Percentiles rank a stretch among this genome's conserved stretches.
These are phyloP conservation scores for Temnothorax longispinosus DNA, from an alignment of 1,140 invertebrate species.

Conservation along the genomic window DNA sequence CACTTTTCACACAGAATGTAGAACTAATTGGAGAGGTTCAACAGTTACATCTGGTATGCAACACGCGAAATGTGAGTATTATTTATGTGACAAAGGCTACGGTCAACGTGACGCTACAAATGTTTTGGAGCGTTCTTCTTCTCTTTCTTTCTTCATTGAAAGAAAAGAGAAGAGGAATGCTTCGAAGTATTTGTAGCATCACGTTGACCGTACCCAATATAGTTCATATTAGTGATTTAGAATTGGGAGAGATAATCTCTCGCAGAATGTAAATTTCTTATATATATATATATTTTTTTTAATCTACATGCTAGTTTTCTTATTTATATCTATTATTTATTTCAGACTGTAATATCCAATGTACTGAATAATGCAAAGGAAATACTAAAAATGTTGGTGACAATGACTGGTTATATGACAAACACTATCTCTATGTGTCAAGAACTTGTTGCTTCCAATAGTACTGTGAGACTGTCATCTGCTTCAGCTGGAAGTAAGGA, in stretches of 20 bases:
- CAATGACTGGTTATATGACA: conserved; percentile 72
- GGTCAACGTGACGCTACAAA: too few species aligned
- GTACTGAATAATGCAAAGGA: conserved; percentile 77
- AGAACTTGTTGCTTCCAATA: conserved; percentile 63
- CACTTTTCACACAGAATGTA: conserved; percentile 77
- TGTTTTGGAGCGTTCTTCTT: too few species aligned
- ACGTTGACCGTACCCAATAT: background rate
- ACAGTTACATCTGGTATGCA: conserved; percentile 72
- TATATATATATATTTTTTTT: background rate
- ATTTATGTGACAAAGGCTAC: background rate
- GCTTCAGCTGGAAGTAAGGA: conserved; percentile 66
- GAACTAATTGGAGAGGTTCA: conserved; percentile 74
- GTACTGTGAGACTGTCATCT: conserved; percentile 46
- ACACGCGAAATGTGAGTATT: conserved; percentile 75
- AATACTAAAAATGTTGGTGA: conserved; percentile 74
- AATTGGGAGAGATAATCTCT: background rate
- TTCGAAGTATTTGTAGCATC: too few species aligned
- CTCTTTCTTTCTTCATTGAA: too few species aligned
- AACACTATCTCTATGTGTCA: conserved; percentile 77
- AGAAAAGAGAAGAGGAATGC: too few species aligned
- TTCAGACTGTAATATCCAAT: conserved; percentile 73
- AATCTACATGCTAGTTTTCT: conserved; percentile 19
- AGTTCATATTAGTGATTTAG: background rate
- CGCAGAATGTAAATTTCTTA: conserved; percentile 4
- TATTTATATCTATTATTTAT: conserved; percentile 17